These are phyloP conservation scores for Euphonia xanthogaster DNA, from an alignment of 2,797 vertebrate genomes.

Conservation along the genomic window DNA sequence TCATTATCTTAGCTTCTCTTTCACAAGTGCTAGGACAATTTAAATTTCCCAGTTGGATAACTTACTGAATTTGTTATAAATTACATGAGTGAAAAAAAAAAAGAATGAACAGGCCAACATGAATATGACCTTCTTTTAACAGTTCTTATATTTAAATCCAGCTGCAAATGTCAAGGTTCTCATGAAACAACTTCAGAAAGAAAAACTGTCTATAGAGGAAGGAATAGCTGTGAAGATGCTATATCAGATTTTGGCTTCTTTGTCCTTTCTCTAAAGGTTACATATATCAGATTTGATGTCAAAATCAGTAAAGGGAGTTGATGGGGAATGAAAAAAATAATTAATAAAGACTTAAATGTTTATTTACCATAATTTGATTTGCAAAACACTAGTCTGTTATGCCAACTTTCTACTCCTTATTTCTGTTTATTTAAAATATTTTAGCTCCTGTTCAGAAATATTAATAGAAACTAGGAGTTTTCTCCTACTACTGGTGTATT, in stretches of 20 bases:
- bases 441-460: not conserved
- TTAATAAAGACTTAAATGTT: not conserved
- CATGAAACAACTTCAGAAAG: not conserved
- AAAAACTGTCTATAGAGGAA: not conserved
- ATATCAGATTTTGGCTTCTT: not conserved
- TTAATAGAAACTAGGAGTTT: not conserved
- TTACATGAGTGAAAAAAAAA: not conserved
- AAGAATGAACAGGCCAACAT: not conserved
- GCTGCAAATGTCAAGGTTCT: not conserved
- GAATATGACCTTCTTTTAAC: not conserved
- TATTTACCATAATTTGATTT: not conserved
- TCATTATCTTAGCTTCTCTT: not conserved
- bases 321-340: accelerated
- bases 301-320: not conserved
- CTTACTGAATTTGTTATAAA: not conserved
- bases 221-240: not conserved
- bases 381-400: not conserved
- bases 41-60: not conserved
- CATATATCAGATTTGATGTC: not conserved
- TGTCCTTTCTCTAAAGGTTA: not conserved
- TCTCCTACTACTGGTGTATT: not conserved
- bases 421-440: not conserved
- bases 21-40: not conserved
- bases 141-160: not conserved
- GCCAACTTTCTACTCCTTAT: not conserved